Percentiles rank a stretch among this genome's conserved stretches.
These are phyloP conservation scores for Pteromalus puparum DNA, from an alignment of 1,140 invertebrate genomes.

Conservation along the genomic window DNA sequence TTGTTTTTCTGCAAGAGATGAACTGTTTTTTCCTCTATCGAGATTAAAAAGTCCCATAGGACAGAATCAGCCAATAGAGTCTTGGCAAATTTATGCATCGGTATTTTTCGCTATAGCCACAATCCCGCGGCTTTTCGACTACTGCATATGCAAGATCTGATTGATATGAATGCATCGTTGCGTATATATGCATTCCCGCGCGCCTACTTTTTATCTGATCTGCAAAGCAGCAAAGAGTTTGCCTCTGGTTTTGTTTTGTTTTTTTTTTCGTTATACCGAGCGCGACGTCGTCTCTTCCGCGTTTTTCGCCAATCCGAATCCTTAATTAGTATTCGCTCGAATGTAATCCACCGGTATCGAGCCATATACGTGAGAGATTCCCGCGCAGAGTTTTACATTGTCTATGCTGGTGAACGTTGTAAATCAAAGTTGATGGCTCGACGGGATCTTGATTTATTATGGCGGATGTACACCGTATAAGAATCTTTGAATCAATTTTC, in stretches of 20 bases:
- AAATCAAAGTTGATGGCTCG: slow-evolving; percentile 3
- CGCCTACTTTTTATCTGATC: slow-evolving; percentile 67
- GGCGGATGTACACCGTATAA: too few relatives aligned
- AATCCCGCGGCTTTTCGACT: slow-evolving; percentile 48
- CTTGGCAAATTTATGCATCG: slow-evolving; percentile 69
- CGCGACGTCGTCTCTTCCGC: slow-evolving; percentile 45
- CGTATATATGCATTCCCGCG: slow-evolving; percentile 61
- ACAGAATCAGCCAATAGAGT: slow-evolving; percentile 65
- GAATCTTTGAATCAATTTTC: not conserved
- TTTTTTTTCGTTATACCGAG: slow-evolving; percentile 44
- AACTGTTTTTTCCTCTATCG: too few relatives aligned
- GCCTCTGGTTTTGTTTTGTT: slow-evolving; percentile 62
- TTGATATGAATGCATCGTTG: slow-evolving; percentile 75
- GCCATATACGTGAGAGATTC: slow-evolving; percentile 21
- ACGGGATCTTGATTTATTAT: not conserved
- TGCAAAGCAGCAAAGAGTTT: slow-evolving; percentile 54
- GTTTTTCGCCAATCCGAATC: slow-evolving; percentile 32
- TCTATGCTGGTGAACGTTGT: not conserved
- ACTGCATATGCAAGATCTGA: slow-evolving; percentile 73
- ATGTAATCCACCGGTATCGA: not conserved
- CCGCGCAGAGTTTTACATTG: not conserved
- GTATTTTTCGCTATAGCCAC: slow-evolving; percentile 60
- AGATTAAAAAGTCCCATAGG: too few relatives aligned
- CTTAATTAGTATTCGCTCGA: slow-evolving; percentile 16
- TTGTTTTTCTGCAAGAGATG: too few relatives aligned